These are phyloP conservation scores for Eupleurogrammus muticus DNA, from an alignment of 2,797 vertebrate species.

Conservation along the genomic window DNA sequence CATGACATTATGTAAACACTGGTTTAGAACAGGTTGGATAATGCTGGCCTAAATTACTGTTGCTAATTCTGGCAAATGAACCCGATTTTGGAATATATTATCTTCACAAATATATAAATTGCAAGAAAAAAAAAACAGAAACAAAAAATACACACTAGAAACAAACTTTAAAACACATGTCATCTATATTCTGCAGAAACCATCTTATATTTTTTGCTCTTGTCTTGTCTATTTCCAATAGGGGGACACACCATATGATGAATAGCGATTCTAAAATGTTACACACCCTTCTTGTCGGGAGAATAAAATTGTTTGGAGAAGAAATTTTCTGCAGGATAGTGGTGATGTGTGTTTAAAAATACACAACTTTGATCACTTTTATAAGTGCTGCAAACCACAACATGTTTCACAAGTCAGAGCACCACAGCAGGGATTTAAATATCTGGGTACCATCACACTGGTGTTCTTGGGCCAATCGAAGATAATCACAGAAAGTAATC, in stretches of 20 bases:
- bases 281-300: not conserved
- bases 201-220: not conserved
- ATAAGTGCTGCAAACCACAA: constrained; percentile 16
- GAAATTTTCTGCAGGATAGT: constrained; percentile 7
- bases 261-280: not conserved
- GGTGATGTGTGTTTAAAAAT: not conserved
- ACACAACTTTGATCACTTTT: not conserved
- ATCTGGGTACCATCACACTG: constrained; percentile 42
- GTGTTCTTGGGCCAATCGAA: constrained; percentile 56
- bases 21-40: not conserved
- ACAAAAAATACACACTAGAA: not conserved
- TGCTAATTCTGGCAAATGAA: not conserved
- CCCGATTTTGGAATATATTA: not conserved
- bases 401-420: constrained; percentile 1
- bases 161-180: constrained; percentile 9
- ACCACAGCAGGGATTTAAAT: not conserved
- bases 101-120: constrained; percentile 7
- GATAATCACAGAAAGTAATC: constrained; percentile 2
- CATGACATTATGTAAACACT: constrained; percentile 11
- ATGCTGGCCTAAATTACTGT: not conserved
- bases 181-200: constrained; percentile 17
- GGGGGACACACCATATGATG: not conserved
- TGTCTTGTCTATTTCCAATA: not conserved
- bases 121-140: not conserved
- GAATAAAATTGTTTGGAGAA: not conserved